Evolutionary conservation across 1,140 invertebrate species (phyloP).

Genomic region (Cydia fagiglandana): DNA sequence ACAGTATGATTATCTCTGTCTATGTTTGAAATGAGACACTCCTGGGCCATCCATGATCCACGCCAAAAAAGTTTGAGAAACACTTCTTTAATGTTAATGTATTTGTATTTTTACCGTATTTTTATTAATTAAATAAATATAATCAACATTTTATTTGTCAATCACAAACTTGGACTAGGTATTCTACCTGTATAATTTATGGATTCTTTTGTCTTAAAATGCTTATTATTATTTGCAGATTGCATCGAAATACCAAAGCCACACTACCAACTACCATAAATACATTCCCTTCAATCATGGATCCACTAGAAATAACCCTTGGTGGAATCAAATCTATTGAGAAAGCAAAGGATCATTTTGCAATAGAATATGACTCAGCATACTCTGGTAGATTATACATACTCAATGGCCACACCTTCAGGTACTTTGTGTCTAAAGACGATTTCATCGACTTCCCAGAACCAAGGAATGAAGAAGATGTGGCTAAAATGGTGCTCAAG

Average conservation of each 20-base stretch:
- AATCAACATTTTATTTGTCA: too few species aligned
- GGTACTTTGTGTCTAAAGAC: slow-evolving; percentile 62
- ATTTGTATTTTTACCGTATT: too few species aligned
- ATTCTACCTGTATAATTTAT: not conserved
- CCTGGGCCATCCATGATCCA: too few species aligned
- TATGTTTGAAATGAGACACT: too few species aligned
- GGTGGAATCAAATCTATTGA: slow-evolving; percentile 48
- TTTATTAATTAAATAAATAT: too few species aligned
- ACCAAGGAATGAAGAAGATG: slow-evolving; percentile 56
- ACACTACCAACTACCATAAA: not conserved
- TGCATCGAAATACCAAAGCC: not conserved
- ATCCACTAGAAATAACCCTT: slow-evolving; percentile 23
- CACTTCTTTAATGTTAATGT: too few species aligned
- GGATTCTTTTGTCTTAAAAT: not conserved
- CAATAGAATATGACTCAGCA: slow-evolving; percentile 54
- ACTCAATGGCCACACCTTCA: slow-evolving; percentile 65
- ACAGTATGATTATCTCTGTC: too few species aligned
- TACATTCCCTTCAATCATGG: not conserved
- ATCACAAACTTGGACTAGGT: too few species aligned
- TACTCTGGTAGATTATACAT: slow-evolving; percentile 57
- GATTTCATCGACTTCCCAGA: slow-evolving; percentile 61
- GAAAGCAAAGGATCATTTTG: slow-evolving; percentile 51
- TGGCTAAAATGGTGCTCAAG: slow-evolving; percentile 62
- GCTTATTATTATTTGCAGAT: not conserved
- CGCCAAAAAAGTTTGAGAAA: too few species aligned